These are phyloP conservation scores for Cephalopholis sonnerati DNA, from an alignment of 2,113 vertebrate genomes.

Conservation along the genomic window DNA sequence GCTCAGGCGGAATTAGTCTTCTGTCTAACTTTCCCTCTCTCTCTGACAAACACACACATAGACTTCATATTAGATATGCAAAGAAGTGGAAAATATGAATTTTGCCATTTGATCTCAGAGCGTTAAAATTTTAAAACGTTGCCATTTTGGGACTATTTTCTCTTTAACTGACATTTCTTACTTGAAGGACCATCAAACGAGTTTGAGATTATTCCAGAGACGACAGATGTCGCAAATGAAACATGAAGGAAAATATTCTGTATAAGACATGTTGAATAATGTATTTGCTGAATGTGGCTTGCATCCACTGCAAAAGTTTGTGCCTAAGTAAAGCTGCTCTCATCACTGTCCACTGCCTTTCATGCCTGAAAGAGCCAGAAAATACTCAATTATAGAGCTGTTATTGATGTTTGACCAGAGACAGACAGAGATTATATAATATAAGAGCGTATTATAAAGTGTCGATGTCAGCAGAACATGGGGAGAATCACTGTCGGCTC, in stretches of 20 bases:
- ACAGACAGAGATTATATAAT: not conserved
- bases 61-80: constrained; percentile 57
- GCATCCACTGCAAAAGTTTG: constrained; percentile 22
- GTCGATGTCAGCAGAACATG: constrained; percentile 2
- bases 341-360: constrained; percentile 3
- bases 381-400: not conserved
- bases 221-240: constrained; percentile 68
- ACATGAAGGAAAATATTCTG: constrained; percentile 68
- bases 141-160: constrained; percentile 67
- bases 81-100: constrained; percentile 66
- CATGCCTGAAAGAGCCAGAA: constrained; percentile 1
- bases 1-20: constrained; percentile 16
- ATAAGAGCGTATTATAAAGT: not conserved
- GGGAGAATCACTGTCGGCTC: not conserved
- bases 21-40: constrained; percentile 11
- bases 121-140: constrained; percentile 59
- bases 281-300: constrained; percentile 38
- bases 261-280: constrained; percentile 67
- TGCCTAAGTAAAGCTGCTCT: constrained; percentile 13
- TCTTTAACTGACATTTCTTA: constrained; percentile 66
- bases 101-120: constrained; percentile 74
- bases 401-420: not conserved
- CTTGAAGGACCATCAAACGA: constrained; percentile 63
- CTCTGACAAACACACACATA: constrained; percentile 6
- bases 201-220: constrained; percentile 55